Base-by-base conservation (phyloP, 2,797 vertebrate species). In the Odontamblyopus lacepedii region DNA sequence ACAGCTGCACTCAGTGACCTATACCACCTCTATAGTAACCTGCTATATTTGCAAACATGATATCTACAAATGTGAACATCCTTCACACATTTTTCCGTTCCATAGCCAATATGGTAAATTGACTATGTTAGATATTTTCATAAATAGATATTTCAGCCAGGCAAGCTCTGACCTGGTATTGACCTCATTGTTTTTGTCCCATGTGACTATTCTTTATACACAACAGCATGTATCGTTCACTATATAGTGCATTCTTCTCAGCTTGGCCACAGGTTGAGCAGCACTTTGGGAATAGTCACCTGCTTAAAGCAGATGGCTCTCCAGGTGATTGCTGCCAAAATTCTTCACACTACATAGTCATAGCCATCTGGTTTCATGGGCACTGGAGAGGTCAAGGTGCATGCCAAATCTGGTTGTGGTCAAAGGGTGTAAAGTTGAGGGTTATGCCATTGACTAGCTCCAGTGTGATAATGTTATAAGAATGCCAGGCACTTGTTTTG, bases 341-440 rank as follows among this genome's bases (percentile, higher is more conserved):
- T 18, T 59, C 63, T 78, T 71, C 74, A 32, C 59, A 70, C 87
- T 89, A 71, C 87, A 91, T 90, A 87, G 83, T 87, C 87, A 89
- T 86, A 73, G 56, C 79, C 88, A 89, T 89, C 89, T 90, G 90
- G 66, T 88, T 76, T 32, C 68, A 70, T 27, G 66, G 88, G 85
- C 87, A 81, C 84, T 76, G 48, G 72, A 5, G 76, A 84, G 89
- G 90, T 90, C 89, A 89, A 73, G 76, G 50, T 76, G 72, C 26
- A 66, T 66, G 23, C 78, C 62, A 70, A 77, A 56, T 63, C 67
- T 1, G 66, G 57, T 60, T 35, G 41, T 73, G 41, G 76, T 48
- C 64, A 27, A 65, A 64, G 66, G 70, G 73, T 67, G 65, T 35
- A 57, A 74, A 65, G 59, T 60, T 74, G 59, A 63, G 62, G 56